These are phyloP conservation scores for Cataglyphis cursor DNA, from an alignment of 2,888 invertebrate genomes.

Conservation along the genomic window DNA sequence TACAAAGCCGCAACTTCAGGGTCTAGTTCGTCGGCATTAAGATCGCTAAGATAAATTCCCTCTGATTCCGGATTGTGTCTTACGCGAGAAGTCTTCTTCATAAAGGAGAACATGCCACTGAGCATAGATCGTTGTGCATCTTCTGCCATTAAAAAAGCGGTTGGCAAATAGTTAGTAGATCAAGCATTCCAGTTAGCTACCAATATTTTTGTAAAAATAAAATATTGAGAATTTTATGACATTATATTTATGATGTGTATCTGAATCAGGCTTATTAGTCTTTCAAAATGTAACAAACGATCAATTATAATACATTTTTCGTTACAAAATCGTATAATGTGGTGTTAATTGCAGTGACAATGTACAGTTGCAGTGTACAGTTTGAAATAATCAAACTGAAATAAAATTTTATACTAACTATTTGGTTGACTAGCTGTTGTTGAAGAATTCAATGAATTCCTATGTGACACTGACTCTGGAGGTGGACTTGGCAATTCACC, in stretches of 20 bases:
- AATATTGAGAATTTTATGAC: constrained; percentile 10
- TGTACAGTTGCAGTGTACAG: background rate
- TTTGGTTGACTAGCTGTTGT: constrained; percentile 75
- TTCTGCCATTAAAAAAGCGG: constrained; percentile 80
- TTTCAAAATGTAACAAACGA: constrained; percentile 3
- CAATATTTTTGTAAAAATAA: background rate
- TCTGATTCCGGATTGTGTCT: constrained; percentile 90
- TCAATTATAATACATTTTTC: constrained; percentile 5
- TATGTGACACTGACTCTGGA: constrained; percentile 79
- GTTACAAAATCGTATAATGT: constrained; percentile 26
- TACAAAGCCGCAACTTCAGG: constrained; percentile 97
- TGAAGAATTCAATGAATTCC: constrained; percentile 79
- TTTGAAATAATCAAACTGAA: constrained; percentile 4
- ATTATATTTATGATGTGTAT: constrained; percentile 18
- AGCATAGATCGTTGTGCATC: constrained; percentile 91
- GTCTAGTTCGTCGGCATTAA: constrained; percentile 95
- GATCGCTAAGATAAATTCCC: constrained; percentile 96
- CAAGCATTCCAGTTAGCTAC: constrained; percentile 44
- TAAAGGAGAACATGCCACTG: constrained; percentile 97
- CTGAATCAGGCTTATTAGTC: constrained; percentile 35
- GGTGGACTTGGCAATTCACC: constrained; percentile 92
- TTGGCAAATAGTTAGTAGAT: constrained; percentile 72
- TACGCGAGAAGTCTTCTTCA: constrained; percentile 91
- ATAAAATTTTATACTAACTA: constrained; percentile 75
- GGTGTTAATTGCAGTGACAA: constrained; percentile 5